phyloP scores from a whole-genome alignment of 2,888 invertebrate genomes.

The Blastobasis adustella region DNA sequence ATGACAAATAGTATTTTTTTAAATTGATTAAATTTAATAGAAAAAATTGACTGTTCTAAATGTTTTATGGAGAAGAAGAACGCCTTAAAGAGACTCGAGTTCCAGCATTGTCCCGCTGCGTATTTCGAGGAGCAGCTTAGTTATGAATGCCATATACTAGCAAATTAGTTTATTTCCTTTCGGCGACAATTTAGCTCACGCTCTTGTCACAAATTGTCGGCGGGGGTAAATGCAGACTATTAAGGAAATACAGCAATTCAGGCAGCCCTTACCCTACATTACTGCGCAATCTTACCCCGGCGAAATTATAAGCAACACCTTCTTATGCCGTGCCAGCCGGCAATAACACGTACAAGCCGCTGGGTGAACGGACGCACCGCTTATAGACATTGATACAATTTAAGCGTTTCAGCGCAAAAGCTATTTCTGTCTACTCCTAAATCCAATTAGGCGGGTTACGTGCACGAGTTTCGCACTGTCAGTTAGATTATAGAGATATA shows the following conservation, averaged over 20 bases:
- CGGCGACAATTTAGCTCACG: constrained; percentile 70
- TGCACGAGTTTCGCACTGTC: no score
- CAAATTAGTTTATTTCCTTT: constrained; percentile 74
- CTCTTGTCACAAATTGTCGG: constrained; percentile 72
- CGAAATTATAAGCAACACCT: constrained; percentile 73
- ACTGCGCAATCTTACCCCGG: constrained; percentile 66
- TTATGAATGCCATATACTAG: constrained; percentile 60
- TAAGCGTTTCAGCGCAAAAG: not conserved
- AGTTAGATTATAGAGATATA: no score
- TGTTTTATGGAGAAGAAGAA: no score
- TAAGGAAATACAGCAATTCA: constrained; percentile 74
- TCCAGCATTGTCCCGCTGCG: constrained; percentile 22
- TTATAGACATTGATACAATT: constrained; percentile 1
- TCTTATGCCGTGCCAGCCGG: constrained; percentile 56
- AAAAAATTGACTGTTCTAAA: no score
- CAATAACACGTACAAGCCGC: constrained; percentile 49
- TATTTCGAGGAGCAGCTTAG: constrained; percentile 46
- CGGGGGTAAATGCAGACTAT: constrained; percentile 72
- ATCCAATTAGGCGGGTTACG: no score
- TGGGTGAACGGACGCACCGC: constrained; percentile 35
- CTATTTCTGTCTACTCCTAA: not conserved
- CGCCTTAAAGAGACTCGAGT: no score
- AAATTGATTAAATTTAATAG: not conserved
- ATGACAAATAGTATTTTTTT: not conserved
- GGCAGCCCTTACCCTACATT: constrained; percentile 69